Evolutionary conservation across 2,888 invertebrate genomes (phyloP), one percentile per base, ranked within the genome.

Genomic region (Parasteatoda lunata): DNA sequence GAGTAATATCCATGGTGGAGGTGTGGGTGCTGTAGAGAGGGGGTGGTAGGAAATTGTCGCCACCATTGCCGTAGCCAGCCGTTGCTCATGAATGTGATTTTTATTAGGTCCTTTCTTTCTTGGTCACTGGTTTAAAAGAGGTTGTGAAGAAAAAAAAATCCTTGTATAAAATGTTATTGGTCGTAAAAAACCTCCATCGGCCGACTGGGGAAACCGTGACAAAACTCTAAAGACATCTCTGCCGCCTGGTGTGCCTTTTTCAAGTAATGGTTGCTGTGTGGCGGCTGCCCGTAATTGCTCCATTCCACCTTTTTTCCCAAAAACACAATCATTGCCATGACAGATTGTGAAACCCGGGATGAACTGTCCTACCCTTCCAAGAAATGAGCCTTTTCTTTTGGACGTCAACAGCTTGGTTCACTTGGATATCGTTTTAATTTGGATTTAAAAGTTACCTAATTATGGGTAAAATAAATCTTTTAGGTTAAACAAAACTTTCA

Each of bases 121-220:
- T 73, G 73, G 84, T 79, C 84, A 85, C 82, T 78, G 81, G 82
- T 83, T 87, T 87, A 83, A 81, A 87, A 85, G 77, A 72, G 77
- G 75, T 69, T 6, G 68, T 48, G 76, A 65, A 73, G 65, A 84
- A 30, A 30, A 30, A 85, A 79, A 85, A 85, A 75, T 79, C 79
- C 79, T 78, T 85, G 84, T 85, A 79, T 78, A 79, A 85, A 85
- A 85, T 79, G 84, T 85, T 85, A 85, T 77, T 71, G 77, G 69
- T 82, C 81, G 81, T 73, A 78, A 87, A 87, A 87, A 82, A 80
- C 65, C 71, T 69, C 75, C 70, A 69, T 80, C 80, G 68, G 51
- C 68, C 77, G 77, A 72, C 81, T 80, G 59, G 77, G 70, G 80
- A 82, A 81, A 68, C 81, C 82, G 82, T 81, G 77, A 82, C 87